Base-by-base conservation (phyloP, 2,113 vertebrate genomes). In the Rousettus leschenaultii region DNA sequence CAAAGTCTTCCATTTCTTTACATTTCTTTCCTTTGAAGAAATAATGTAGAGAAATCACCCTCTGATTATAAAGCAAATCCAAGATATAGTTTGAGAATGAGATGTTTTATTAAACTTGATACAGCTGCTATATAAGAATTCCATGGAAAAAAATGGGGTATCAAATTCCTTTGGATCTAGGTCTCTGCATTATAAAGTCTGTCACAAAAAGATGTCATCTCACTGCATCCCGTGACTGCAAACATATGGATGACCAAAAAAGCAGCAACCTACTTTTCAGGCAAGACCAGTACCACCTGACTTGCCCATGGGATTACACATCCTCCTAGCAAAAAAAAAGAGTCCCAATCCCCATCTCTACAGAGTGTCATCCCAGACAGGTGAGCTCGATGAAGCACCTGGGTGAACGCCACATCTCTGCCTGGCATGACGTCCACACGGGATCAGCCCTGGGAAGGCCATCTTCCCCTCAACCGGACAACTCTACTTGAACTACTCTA, bases 91-190 rank as follows among this genome's bases (percentile, higher is more conserved):
- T 91, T 82, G 63, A 97, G 95, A 96, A 95, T 95, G 74, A 91
- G 55, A 74, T 94, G 97, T 97, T 98, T 98, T 96, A 98, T 98
- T 98, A 98, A 98, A 96, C n/a, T 93, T 61, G 93, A 92, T 91
- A 95, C 73, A 91, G 75, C 97, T 80, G 78, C 92, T 96, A 68
- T 26, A 92, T 86, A 95, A 88, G 51, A 89, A 92, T 97, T 91
- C 82, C 97, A 89, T 98, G 89, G 53, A 61, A 86, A 97, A 94
- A 98, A 97, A 89, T 57, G 96, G 86, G 87, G 87, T 97, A 98
- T 95, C 97, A 95, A 89, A 93, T 75, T 65, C 89, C 93, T 97
- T 89, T 15, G 95, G 96, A 97, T 94, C 75, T 79, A 95, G 96
- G 96, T 97, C 89, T 96, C 38, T 14, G 96, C 84, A 97, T 96